Percentiles rank a stretch among this genome's conserved stretches.
These are phyloP conservation scores for Menura novaehollandiae DNA, from an alignment of 2,113 vertebrate species.

Conservation along the genomic window DNA sequence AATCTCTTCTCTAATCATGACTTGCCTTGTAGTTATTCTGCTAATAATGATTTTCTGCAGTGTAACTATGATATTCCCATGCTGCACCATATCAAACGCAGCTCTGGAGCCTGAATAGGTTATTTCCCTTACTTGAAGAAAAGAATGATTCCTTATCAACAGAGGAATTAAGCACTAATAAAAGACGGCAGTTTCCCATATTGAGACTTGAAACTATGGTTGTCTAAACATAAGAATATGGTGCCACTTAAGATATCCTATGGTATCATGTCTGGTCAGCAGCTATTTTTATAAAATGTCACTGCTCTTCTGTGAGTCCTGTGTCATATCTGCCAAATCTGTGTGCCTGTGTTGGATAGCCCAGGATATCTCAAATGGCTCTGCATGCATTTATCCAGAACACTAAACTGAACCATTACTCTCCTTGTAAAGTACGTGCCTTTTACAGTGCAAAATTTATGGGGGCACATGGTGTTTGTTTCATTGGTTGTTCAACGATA, in stretches of 20 bases:
- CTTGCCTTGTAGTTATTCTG: constrained; percentile 5
- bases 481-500: background rate
- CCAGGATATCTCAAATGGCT: background rate
- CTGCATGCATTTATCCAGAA: background rate
- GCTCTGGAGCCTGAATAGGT: background rate
- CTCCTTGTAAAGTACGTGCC: background rate
- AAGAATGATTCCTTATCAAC: background rate
- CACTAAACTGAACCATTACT: background rate
- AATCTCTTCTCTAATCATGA: constrained; percentile 17
- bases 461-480: background rate
- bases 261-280: background rate
- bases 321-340: background rate
- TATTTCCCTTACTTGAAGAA: background rate
- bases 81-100: background rate
- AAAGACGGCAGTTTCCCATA: background rate
- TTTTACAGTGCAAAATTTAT: background rate
- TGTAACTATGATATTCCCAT: constrained; percentile 4
- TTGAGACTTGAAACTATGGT: background rate
- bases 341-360: fast-evolving
- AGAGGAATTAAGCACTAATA: background rate
- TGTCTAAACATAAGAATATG: background rate
- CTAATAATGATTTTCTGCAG: background rate
- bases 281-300: background rate
- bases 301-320: background rate
- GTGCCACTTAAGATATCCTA: background rate